These are phyloP conservation scores for Paratilapia polleni DNA, from an alignment of 2,113 vertebrate species.

Conservation along the genomic window DNA sequence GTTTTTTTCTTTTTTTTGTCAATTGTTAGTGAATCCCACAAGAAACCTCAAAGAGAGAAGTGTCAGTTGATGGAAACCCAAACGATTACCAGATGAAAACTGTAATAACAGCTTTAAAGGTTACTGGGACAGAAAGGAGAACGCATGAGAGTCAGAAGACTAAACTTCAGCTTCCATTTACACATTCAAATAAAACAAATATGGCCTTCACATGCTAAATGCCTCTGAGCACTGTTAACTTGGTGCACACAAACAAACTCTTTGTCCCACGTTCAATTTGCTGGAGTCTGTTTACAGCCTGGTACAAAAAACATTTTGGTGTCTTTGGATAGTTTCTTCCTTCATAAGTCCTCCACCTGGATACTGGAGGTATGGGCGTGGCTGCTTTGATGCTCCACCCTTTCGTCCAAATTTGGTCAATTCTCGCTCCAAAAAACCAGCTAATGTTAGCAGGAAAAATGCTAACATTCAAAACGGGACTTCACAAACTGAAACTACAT, in stretches of 20 bases:
- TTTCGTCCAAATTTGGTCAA: background rate
- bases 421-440: background rate
- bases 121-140: background rate
- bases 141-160: background rate
- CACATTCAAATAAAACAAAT: background rate
- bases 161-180: background rate
- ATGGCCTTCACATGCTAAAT: background rate
- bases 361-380: rapidly evolving
- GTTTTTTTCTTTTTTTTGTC: background rate
- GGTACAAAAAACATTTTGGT: background rate
- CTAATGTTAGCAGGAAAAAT: too few relatives aligned
- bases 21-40: background rate
- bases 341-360: rapidly evolving
- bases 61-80: background rate
- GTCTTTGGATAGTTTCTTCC: background rate
- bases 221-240: background rate
- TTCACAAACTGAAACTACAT: too few relatives aligned
- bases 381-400: background rate
- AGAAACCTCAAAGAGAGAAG: background rate
- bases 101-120: background rate
- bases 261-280: background rate
- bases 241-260: background rate
- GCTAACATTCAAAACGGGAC: background rate
- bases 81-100: background rate
- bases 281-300: background rate